Evolutionary conservation across 2,888 invertebrate species (phyloP).

Genomic region (Campaea margaritaria): DNA sequence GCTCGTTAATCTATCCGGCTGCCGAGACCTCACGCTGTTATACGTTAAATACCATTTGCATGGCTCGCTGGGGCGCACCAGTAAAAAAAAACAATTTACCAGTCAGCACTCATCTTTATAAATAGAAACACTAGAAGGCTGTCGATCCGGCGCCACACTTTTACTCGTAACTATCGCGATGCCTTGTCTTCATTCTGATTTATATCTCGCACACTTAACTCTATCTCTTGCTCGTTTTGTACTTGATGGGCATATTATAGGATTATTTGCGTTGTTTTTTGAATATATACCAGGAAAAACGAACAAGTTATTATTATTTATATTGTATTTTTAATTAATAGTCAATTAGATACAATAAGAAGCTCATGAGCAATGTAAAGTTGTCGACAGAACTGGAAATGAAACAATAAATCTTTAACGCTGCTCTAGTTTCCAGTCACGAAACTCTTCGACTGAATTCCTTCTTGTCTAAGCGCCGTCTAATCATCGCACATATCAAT

Average conservation of each 20-base stretch:
- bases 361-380: background rate
- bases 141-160: constrained; percentile 76
- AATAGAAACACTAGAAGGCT: constrained; percentile 64
- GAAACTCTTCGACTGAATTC: constrained; percentile 32
- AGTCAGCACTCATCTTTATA: constrained; percentile 70
- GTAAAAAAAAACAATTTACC: constrained; percentile 55
- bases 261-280: constrained; percentile 5
- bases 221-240: constrained; percentile 48
- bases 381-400: background rate
- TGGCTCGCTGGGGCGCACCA: constrained; percentile 59
- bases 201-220: constrained; percentile 64
- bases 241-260: constrained; percentile 33
- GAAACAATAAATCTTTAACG: constrained; percentile 33
- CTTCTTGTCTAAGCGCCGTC: constrained; percentile 67
- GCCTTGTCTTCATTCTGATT: constrained; percentile 66
- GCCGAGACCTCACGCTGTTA: constrained; percentile 67
- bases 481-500: constrained; percentile 72
- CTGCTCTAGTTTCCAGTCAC: constrained; percentile 60
- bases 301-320: background rate
- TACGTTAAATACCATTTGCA: constrained; percentile 70
- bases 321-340: background rate
- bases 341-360: background rate
- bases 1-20: constrained; percentile 64
- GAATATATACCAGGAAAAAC: background rate
- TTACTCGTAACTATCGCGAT: constrained; percentile 70